Conservation (phyloP, 2,797 vertebrate species). For the Melopsittacus undulatus region DNA sequence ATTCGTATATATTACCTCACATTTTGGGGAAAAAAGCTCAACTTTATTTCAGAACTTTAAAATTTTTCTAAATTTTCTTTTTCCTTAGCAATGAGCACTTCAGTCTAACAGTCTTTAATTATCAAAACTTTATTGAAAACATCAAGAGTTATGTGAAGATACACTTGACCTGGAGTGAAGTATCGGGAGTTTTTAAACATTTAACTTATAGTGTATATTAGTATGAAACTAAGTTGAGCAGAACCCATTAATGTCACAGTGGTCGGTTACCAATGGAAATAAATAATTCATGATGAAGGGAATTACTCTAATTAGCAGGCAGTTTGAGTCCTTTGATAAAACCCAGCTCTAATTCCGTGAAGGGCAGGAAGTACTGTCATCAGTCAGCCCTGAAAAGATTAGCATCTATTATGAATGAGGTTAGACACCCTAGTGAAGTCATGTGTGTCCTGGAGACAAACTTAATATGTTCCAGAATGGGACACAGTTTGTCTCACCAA, state of each 20-base stretch:
- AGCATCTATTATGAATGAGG: conserved; percentile 98
- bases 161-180: conserved; percentile 76
- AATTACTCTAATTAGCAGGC: conserved; percentile 99
- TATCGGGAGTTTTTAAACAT: conserved; percentile 80
- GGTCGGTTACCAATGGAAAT: conserved; percentile 96
- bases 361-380: conserved; percentile 97
- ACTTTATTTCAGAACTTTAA: conserved; percentile 11
- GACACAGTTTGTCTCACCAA: conserved; percentile 88
- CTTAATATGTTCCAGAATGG: conserved; percentile 93
- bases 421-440: conserved; percentile 92
- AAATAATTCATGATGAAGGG: conserved; percentile 98
- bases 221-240: conserved; percentile 89
- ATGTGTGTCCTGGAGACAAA: conserved; percentile 97
- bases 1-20: background rate
- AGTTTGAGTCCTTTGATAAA: conserved; percentile 98
- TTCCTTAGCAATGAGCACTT: background rate
- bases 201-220: conserved; percentile 86
- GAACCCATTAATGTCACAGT: conserved; percentile 94
- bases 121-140: conserved; percentile 59
- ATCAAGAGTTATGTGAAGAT: conserved; percentile 66
- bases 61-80: background rate
- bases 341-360: conserved; percentile 92
- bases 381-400: conserved; percentile 98
- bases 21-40: background rate
- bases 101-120: background rate